phyloP scores from a whole-genome alignment of 2,797 vertebrate species.

The Cottoperca gobio region DNA sequence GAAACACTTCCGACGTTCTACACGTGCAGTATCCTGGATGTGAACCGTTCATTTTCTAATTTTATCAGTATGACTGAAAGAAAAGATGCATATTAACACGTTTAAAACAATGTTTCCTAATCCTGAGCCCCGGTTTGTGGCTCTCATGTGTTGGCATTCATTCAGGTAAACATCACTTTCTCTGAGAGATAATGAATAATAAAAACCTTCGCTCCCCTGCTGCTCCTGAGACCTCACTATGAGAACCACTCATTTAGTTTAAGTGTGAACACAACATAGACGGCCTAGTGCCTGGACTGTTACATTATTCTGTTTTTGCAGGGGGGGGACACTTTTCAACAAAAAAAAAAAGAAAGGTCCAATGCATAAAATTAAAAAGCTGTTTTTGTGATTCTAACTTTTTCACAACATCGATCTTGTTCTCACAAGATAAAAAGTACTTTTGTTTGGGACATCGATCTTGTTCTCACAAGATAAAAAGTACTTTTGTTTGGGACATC shows the following conservation, averaged over 20 bases:
- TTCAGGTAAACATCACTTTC: not conserved
- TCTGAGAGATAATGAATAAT: not conserved
- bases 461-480: not conserved
- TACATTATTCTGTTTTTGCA: not conserved
- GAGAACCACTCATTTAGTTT: no score
- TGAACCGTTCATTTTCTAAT: not conserved
- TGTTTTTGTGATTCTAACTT: not conserved
- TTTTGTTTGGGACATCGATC: not conserved
- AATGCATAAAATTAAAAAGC: no score
- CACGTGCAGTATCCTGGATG: not conserved
- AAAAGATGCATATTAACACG: not conserved
- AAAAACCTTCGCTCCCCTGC: no score
- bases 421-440: not conserved
- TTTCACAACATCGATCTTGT: not conserved
- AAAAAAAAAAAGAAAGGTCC: no score
- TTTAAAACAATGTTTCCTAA: not conserved
- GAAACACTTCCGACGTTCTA: constrained; percentile 3
- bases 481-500: not conserved
- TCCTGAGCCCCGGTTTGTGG: not conserved
- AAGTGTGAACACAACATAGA: not conserved
- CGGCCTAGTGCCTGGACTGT: not conserved
- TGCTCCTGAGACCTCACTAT: not conserved
- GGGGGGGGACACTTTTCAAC: not conserved
- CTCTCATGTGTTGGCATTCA: not conserved
- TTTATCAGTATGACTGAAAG: constrained; percentile 9